Evolutionary conservation across 2,888 invertebrate genomes (phyloP).

Genomic region (Lasioglossum marginatum): DNA sequence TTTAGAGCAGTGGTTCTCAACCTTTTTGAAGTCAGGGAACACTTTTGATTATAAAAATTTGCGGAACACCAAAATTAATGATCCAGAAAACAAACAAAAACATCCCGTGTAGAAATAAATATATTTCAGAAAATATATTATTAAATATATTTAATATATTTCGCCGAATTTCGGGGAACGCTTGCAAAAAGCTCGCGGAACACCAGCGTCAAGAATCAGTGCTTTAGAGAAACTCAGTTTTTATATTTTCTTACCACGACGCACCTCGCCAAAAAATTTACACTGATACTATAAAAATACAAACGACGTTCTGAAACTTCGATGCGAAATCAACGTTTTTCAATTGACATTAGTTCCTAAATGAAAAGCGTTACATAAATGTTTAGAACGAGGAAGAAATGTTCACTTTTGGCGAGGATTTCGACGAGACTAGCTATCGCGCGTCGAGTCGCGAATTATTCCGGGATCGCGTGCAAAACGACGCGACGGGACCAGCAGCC

Average conservation of each 20-base stretch:
- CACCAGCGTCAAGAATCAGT: too few relatives aligned
- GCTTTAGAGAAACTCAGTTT: neutral
- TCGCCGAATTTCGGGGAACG: too few relatives aligned
- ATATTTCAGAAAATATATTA: too few relatives aligned
- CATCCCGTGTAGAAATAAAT: too few relatives aligned
- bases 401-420: neutral
- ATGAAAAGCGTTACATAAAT: too few relatives aligned
- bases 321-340: neutral
- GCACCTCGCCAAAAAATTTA: neutral
- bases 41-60: too few relatives aligned
- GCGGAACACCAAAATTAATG: too few relatives aligned
- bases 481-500: conserved; percentile 11
- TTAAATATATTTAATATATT: too few relatives aligned
- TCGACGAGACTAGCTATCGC: neutral
- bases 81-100: too few relatives aligned
- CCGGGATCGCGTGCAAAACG: conserved; percentile 42
- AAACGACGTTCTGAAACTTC: neutral
- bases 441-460: conserved; percentile 34
- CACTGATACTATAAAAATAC: neutral
- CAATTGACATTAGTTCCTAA: neutral
- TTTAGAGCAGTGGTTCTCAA: too few relatives aligned
- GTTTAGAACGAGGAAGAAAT: neutral
- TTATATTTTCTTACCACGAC: neutral
- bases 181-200: too few relatives aligned
- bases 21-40: too few relatives aligned